A percentile compares a stretch with the other conserved stretches of the same genome.
phyloP scores from a whole-genome alignment of 2,888 invertebrate species.

The Limenitis camilla region DNA sequence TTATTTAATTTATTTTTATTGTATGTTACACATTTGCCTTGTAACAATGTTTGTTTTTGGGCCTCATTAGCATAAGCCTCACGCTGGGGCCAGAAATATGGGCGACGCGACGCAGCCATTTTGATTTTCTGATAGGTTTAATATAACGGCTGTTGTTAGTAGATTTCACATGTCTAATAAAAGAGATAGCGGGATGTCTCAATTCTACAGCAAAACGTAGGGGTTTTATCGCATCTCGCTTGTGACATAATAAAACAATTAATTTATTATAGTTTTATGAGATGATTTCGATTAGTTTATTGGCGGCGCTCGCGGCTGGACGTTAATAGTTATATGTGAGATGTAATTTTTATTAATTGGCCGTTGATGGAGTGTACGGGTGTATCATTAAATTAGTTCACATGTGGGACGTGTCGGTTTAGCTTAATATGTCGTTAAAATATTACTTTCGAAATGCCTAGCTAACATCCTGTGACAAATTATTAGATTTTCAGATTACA shows the following conservation, averaged over 20 bases:
- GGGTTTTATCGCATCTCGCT: slow-evolving; percentile 58
- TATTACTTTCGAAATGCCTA: too few relatives aligned
- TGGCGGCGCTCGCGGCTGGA: slow-evolving; percentile 55
- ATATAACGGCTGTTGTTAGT: slow-evolving; percentile 55
- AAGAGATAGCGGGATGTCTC: slow-evolving; percentile 70
- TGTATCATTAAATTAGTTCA: slow-evolving; percentile 39
- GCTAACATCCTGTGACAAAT: too few relatives aligned
- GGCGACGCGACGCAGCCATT: slow-evolving; percentile 48
- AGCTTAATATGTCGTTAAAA: neutral
- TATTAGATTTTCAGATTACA: too few relatives aligned
- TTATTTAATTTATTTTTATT: slow-evolving; percentile 74
- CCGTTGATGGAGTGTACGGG: slow-evolving; percentile 52
- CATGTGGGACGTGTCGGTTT: slow-evolving; percentile 51
- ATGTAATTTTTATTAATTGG: slow-evolving; percentile 70
- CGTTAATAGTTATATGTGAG: slow-evolving; percentile 66
- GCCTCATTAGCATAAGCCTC: slow-evolving; percentile 70
- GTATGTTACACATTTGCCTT: slow-evolving; percentile 73
- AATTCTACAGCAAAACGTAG: slow-evolving; percentile 66
- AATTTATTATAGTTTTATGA: slow-evolving; percentile 62
- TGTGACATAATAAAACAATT: slow-evolving; percentile 72
- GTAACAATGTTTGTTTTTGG: slow-evolving; percentile 74
- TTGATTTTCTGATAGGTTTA: slow-evolving; percentile 59
- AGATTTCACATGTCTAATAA: slow-evolving; percentile 57
- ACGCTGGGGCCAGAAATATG: slow-evolving; percentile 58
- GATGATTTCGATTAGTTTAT: slow-evolving; percentile 68